A percentile compares a stretch with the other conserved stretches of the same genome.
phyloP scores from a whole-genome alignment of 2,797 vertebrate species.

The Otus scops region DNA sequence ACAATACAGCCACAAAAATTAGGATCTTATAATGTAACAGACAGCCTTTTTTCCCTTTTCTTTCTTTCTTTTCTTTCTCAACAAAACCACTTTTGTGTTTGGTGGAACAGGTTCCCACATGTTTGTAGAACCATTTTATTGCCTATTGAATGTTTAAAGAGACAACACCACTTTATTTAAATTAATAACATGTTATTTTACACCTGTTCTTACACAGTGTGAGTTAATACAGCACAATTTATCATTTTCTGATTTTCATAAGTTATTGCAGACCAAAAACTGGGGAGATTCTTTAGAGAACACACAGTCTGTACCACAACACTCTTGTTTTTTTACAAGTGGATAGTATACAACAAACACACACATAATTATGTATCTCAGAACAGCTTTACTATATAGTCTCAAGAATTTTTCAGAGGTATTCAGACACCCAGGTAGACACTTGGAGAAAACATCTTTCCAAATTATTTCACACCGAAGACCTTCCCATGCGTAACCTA shows the following conservation, averaged over 20 bases:
- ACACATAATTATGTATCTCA: background rate
- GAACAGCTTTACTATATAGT: background rate
- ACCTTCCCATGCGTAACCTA: background rate
- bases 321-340: background rate
- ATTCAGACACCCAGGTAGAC: background rate
- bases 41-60: rapidly evolving
- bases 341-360: background rate
- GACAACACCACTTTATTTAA: constrained; percentile 46
- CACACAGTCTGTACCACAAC: background rate
- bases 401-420: background rate
- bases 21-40: background rate
- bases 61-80: background rate
- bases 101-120: constrained; percentile 4
- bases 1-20: background rate
- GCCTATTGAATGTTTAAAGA: constrained; percentile 40
- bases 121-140: constrained; percentile 36
- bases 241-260: background rate
- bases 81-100: constrained; percentile 23
- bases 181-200: constrained; percentile 40
- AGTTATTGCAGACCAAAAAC: background rate
- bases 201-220: background rate
- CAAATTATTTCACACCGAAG: background rate
- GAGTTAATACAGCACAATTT: background rate
- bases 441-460: background rate
- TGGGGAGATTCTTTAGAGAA: background rate